Base-by-base conservation (phyloP, 2,888 invertebrate genomes). In the Tridacna crocea region DNA sequence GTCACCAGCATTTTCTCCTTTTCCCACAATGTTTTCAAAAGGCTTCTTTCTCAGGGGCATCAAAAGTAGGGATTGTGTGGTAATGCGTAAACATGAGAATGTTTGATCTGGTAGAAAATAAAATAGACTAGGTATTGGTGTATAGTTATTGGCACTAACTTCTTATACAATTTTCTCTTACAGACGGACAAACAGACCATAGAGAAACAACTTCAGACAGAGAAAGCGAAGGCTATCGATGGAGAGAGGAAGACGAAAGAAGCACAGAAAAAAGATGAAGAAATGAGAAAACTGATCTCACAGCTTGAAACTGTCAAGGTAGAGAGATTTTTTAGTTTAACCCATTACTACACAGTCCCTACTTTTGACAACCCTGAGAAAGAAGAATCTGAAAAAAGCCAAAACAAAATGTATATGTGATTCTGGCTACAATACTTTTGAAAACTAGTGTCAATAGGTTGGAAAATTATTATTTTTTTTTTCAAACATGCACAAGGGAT, bases 251-350 rank as follows among this genome's bases (percentile, higher is more conserved):
- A 88, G 48, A 84, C 87, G 4, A 88, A 87, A 65, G 88, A 88
- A 46, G 88, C 87, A 0, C 85, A 87, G 58, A 82, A 84, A 61
- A 89, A 90, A 58, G 91, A 93, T 6, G 90, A 91, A 13, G 92
- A 92, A 75, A 87, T 91, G 47, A 88, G 88, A 73, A 90, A 90
- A 75, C 88, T 93, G 46, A 83, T 89, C 26, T 82, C 88, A 17
- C 91, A 93, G 84, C 88, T 93, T 10, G 91, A 92, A 55, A 88
- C 90, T 58, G 85, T 91, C 58, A 92, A 92, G 92, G 93, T 93
- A 61, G 36, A 36, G 36, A 36, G 36, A 36, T 36, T 36, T 36
- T 36, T 36, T 36, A n/a, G n/a, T n/a, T n/a, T n/a, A n/a, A n/a
- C n/a, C n/a, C n/a, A n/a, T n/a, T n/a, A n/a, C n/a, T n/a, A n/a